These are phyloP conservation scores for Oxystoma pomonae DNA, from an alignment of 2,888 invertebrate species.

Conservation along the genomic window DNA sequence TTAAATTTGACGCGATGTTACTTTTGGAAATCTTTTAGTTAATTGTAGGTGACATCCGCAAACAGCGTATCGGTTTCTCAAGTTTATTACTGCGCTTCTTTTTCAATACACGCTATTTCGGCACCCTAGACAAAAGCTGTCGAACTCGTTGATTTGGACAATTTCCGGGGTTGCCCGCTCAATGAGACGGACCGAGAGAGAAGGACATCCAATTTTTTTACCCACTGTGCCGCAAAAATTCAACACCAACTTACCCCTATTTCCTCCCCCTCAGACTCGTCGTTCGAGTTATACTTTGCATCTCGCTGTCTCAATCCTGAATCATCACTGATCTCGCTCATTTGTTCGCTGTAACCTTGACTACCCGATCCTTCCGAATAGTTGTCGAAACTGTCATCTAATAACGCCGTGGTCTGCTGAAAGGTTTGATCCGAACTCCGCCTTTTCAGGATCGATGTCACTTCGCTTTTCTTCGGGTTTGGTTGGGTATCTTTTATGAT, in stretches of 20 bases:
- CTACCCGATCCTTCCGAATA: conserved; percentile 68
- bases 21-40: too few species aligned
- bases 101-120: too few species aligned
- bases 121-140: too few species aligned
- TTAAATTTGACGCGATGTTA: too few species aligned
- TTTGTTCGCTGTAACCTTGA: conserved; percentile 58
- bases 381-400: conserved; percentile 51
- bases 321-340: conserved; percentile 66
- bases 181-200: too few species aligned
- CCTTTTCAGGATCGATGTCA: conserved; percentile 57
- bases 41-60: too few species aligned
- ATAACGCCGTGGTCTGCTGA: conserved; percentile 38
- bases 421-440: conserved; percentile 52
- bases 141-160: too few species aligned
- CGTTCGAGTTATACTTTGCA: conserved; percentile 58
- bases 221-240: too few species aligned
- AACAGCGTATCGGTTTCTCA: too few species aligned
- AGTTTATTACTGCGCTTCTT: too few species aligned
- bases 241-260: conserved; percentile 49
- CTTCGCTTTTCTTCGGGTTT: conserved; percentile 33
- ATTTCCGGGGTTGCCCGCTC: too few species aligned
- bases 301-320: conserved; percentile 61
- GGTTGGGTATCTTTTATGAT: conserved; percentile 13
- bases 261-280: conserved; percentile 73
- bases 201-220: too few species aligned